Evolutionary conservation across 64 coral and sea anemone species (phyloP).

Genomic region (Actinia tenebrosa): DNA sequence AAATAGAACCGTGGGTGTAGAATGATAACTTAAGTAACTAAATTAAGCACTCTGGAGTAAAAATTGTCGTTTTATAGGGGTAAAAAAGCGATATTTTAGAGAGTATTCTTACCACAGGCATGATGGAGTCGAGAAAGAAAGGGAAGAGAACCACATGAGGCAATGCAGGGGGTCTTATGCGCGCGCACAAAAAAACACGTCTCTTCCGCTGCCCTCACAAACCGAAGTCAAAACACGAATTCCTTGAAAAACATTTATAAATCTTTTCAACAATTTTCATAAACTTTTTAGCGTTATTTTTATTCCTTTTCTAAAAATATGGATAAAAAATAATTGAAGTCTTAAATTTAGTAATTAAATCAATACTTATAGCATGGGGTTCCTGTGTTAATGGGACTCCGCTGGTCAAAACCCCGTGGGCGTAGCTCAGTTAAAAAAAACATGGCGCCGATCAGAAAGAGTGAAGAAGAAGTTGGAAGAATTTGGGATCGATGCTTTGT

Average conservation of each 20-base stretch:
- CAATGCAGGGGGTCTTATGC: conserved; percentile 69
- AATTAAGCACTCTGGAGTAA: background rate
- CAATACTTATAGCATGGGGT: background rate
- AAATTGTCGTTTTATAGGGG: background rate
- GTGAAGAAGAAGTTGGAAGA: conserved; percentile 67
- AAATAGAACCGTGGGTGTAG: background rate
- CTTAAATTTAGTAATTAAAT: background rate
- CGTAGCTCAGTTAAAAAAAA: conserved; percentile 18
- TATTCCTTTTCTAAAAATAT: too few relatives aligned
- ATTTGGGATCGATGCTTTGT: conserved; percentile 97
- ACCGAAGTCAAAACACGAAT: background rate
- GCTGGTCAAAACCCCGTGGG: background rate
- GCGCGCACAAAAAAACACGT: conserved; percentile 33
- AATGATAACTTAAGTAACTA: background rate
- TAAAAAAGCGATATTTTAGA: conserved; percentile 29
- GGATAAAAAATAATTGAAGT: too few relatives aligned
- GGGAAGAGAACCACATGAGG: conserved; percentile 74
- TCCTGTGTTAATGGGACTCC: conserved; percentile 3
- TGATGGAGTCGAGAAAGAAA: conserved; percentile 53
- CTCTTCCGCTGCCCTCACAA: background rate
- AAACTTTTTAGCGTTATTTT: background rate
- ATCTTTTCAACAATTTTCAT: background rate
- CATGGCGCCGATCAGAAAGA: conserved; percentile 64
- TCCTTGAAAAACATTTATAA: background rate
- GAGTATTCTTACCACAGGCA: conserved; percentile 70